Evolutionary conservation across 2,888 invertebrate species (phyloP).

Genomic region (Junonia oenone): DNA sequence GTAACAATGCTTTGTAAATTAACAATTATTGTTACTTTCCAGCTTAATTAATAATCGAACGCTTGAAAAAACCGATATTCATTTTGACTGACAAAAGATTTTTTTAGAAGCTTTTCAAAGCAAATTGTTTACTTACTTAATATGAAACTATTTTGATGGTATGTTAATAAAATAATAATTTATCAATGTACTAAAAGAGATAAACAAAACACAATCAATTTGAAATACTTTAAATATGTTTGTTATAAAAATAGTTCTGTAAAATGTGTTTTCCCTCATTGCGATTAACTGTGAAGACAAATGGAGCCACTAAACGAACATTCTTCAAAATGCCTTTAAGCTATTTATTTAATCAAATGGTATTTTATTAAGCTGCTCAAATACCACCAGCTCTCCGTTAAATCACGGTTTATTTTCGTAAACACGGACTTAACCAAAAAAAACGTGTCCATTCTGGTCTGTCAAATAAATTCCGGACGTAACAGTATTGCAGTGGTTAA

Average conservation of each 20-base stretch:
- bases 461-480: slow-evolving; percentile 20
- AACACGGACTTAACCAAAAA: slow-evolving; percentile 26
- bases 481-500: slow-evolving; percentile 47
- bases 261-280: not conserved
- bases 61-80: no score
- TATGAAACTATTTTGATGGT: no score
- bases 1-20: no score
- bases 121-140: no score
- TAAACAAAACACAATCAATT: not conserved
- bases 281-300: slow-evolving; percentile 12
- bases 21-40: no score
- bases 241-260: not conserved
- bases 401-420: slow-evolving; percentile 32
- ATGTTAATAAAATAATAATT: no score
- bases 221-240: no score
- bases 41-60: no score
- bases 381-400: slow-evolving; percentile 19
- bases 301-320: slow-evolving; percentile 9
- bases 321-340: slow-evolving; percentile 21
- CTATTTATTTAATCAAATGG: slow-evolving; percentile 21
- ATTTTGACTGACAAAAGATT: no score
- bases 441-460: slow-evolving; percentile 14
- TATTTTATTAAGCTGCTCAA: slow-evolving; percentile 15
- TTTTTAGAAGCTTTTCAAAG: no score
- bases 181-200: no score